Conservation (phyloP, 2,888 invertebrate genomes). For the Hypsopygia costalis region DNA sequence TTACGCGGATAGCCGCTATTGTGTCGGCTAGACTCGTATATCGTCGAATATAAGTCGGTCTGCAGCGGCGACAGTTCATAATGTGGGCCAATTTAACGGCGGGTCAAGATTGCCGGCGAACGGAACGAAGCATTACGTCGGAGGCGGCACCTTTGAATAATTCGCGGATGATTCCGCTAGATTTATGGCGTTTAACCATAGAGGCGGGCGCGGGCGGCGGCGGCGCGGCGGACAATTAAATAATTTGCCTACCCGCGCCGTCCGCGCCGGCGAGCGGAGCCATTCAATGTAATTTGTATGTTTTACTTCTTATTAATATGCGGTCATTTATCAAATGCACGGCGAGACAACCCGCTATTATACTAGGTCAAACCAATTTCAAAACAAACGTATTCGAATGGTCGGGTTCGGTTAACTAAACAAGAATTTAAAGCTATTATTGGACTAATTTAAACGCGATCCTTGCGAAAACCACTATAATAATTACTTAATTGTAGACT, state of each 20-base stretch:
- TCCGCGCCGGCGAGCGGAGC: slow-evolving; percentile 19
- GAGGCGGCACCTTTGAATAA: slow-evolving; percentile 70
- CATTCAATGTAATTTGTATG: slow-evolving; percentile 50
- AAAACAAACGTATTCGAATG: background rate
- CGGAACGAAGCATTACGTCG: slow-evolving; percentile 11
- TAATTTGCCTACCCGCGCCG: slow-evolving; percentile 63
- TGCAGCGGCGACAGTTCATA: background rate
- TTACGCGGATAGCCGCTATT: background rate
- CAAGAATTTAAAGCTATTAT: background rate
- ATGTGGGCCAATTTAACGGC: background rate
- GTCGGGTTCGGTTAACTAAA: background rate
- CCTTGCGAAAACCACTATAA: background rate
- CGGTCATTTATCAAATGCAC: slow-evolving; percentile 24
- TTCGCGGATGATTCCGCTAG: slow-evolving; percentile 63
- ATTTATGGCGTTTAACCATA: slow-evolving; percentile 73
- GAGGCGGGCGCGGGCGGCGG: slow-evolving; percentile 37
- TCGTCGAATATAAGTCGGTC: background rate
- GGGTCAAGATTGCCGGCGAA: slow-evolving; percentile 10
- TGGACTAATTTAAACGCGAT: background rate
- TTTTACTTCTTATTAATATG: slow-evolving; percentile 13
- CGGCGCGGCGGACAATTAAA: slow-evolving; percentile 58
- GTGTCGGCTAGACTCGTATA: background rate
- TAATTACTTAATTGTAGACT: too few species aligned
- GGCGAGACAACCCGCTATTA: slow-evolving; percentile 15
- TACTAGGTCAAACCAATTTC: slow-evolving; percentile 6